These are phyloP conservation scores for Eumerus sabulonum DNA, from an alignment of 2,888 invertebrate species.

Conservation along the genomic window DNA sequence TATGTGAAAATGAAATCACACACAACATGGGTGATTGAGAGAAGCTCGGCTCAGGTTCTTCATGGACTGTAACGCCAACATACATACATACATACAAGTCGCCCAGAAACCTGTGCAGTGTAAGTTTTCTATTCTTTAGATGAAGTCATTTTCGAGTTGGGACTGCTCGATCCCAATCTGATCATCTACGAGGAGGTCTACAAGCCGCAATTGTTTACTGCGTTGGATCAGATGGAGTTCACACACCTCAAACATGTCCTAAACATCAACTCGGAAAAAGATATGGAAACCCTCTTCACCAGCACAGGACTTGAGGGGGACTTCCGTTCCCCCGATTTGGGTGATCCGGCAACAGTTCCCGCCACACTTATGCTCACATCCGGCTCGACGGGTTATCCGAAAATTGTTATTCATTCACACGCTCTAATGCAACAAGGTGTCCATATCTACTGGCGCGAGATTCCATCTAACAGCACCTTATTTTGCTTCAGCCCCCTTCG, in stretches of 20 bases:
- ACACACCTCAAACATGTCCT: conserved; percentile 44
- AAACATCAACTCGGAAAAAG: conserved; percentile 26
- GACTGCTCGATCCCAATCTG: conserved; percentile 58
- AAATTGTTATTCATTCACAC: conserved; percentile 62
- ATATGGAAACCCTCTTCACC: conserved; percentile 26
- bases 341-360: conserved; percentile 41
- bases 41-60: too few species aligned
- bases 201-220: conserved; percentile 25
- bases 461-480: conserved; percentile 29
- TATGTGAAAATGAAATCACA: too few species aligned
- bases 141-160: conserved; percentile 44
- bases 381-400: conserved; percentile 68
- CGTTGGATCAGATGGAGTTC: conserved; percentile 37
- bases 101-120: conserved; percentile 42
- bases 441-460: conserved; percentile 59
- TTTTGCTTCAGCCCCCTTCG: conserved; percentile 67
- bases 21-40: too few species aligned
- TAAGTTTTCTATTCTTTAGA: conserved; percentile 37
- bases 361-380: conserved; percentile 68
- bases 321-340: conserved; percentile 42
- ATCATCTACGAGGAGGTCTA: conserved; percentile 66
- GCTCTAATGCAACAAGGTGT: conserved; percentile 59
- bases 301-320: background rate
- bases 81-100: background rate
- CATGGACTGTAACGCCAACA: background rate